Evolutionary conservation across 2,888 invertebrate genomes (phyloP), one percentile per base, ranked within the genome.

Genomic region (Listrodromus nycthemerus): DNA sequence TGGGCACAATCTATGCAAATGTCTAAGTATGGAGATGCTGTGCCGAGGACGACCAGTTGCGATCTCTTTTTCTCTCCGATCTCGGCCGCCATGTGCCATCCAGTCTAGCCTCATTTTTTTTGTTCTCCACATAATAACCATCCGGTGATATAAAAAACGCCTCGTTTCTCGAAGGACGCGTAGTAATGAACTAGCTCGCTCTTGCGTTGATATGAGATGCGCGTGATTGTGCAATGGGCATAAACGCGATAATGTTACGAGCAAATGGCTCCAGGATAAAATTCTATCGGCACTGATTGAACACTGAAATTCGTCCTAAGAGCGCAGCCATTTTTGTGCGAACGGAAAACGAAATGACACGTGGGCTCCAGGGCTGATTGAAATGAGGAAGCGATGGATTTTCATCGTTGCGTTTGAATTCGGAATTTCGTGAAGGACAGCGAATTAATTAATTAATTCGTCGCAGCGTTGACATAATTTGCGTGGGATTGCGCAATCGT

Each of bases 21-120:
- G 61, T 48, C 50, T 21, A 21, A 50, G 27, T n/a, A 67, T 30
- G 27, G 16, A 52, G 58, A 69, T 70, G 69, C 41, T 41, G 75
- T 77, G 66, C 78, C 86, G 82, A 87, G 86, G 87, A 86, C 85
- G 73, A 61, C 76, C 55, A 33, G 10, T 71, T 52, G 41, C 50
- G 48, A 67, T 82, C 61, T 37, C 37, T n/a, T 21, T 61, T 52
- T 30, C 13, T 6, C 19, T 41, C 33, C 16, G 41, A 45, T 45
- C 41, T 45, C 41, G 13, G 2, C 41, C 41, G 16, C 13, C 16
- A 16, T 45, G 41, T 16, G 16, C 41, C 41, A 45, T 45, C 41
- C 41, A 45, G 16, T 45, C 16, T 45, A 45, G 41, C 41, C 41
- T 45, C 41, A 45, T 45, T 45, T 45, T 37, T 45, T 45, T 45